These are phyloP conservation scores for Potamilus streckersoni DNA, from an alignment of 1,140 invertebrate genomes.

Conservation along the genomic window DNA sequence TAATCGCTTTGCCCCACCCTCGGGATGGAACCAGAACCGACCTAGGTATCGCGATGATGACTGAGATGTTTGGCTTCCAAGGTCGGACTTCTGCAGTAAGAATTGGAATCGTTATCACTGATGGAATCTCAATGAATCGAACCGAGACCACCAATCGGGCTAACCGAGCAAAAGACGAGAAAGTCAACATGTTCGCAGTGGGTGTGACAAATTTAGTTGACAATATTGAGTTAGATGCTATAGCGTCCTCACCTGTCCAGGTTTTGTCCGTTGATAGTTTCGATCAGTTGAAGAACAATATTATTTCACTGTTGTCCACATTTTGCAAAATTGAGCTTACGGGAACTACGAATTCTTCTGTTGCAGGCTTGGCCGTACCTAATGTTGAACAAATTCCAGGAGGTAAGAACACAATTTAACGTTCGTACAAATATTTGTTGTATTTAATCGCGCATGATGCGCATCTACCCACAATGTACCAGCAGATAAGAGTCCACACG, in stretches of 20 bases:
- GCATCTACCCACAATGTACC: no score
- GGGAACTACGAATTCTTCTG: no score
- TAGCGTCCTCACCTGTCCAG: constrained; percentile 29
- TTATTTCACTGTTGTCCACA: no score
- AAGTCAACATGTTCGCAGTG: constrained; percentile 36
- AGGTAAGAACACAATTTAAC: no score
- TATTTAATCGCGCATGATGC: no score
- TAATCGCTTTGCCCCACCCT: constrained; percentile 17
- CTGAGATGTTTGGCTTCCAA: not conserved
- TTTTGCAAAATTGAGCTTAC: no score
- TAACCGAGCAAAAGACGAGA: constrained; percentile 10
- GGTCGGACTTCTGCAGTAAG: constrained; percentile 12
- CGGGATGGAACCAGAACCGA: constrained; percentile 31
- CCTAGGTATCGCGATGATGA: constrained; percentile 28
- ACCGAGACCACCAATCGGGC: constrained; percentile 23
- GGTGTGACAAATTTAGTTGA: constrained; percentile 33
- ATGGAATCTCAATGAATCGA: constrained; percentile 35
- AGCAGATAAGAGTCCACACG: no score
- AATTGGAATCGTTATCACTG: constrained; percentile 43
- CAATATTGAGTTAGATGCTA: constrained; percentile 26
- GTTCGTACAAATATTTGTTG: no score
- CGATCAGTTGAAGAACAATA: constrained; percentile 20
- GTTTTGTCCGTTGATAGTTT: constrained; percentile 31
- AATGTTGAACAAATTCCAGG: no score
- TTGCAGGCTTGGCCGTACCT: no score